Base-by-base conservation (phyloP, 2,113 vertebrate species). In the Pampusana beccarii region DNA sequence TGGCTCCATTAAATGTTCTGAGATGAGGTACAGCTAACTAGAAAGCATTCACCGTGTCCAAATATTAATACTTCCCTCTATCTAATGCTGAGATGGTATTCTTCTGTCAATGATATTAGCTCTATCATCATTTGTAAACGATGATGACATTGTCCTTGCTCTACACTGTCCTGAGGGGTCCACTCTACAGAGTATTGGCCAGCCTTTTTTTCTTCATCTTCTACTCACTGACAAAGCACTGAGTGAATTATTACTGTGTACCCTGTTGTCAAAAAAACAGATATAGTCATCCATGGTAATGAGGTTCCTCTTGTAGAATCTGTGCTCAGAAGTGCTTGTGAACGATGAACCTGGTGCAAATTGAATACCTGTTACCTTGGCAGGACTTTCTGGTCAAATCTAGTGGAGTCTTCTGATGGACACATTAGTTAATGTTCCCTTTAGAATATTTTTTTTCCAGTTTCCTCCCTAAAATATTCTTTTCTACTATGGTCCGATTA, bases 211-310 rank as follows among this genome's bases (percentile, higher is more conserved):
- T 31, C 19, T 88, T 40, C 31, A 46, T 50, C 48, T 85, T 31
- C 19, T 25, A 16, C 16, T 88, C 44, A n/a, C 8, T 56, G 56
- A 46, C 25, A 46, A 62, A 84, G 28, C 21, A 38, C 28, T 1
- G 1, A 62, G 24, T 51, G 65, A 38, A 9, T 20, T 9, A 65
- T 58, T 77, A 50, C n/a, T 73, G 10, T 54, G 31, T 25, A 78
- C 31, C 16, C 46, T 74, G 28, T 20, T 50, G 21, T 46, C n/a
- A 69, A 34, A 72, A 18, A 53, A 58, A 1, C 34, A 48, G 5
- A 33, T 31, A 5, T 0, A 29, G 7, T 25, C 9, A 38, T 10
- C 25, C 0, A 0, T 28, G 40, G 15, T 20, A 11, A 0, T n/a
- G 53, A 56, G 23, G 28, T 36, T 72, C 16, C 15, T 80, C 42